phyloP scores from a whole-genome alignment of 2,888 invertebrate genomes.

The Asteroscopus sphinx region DNA sequence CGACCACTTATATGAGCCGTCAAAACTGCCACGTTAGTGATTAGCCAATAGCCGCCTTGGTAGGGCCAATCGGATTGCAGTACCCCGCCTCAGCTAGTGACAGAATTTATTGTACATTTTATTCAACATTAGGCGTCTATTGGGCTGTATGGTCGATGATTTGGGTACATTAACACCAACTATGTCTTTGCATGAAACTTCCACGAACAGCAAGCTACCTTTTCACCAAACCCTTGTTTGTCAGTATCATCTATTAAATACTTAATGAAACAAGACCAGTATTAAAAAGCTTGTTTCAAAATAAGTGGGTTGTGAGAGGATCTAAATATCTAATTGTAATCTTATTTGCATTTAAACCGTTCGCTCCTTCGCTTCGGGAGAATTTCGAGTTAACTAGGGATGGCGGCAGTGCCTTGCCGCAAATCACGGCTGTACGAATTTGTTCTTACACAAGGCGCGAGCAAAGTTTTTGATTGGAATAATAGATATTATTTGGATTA shows the following conservation, averaged over 20 bases:
- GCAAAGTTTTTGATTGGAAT: constrained; percentile 58
- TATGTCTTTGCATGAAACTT: neutral
- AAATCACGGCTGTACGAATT: constrained; percentile 62
- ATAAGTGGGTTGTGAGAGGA: constrained; percentile 70
- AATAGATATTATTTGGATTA: constrained; percentile 55
- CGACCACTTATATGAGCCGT: too few relatives aligned
- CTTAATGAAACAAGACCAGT: constrained; percentile 67
- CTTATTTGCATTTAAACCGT: constrained; percentile 78
- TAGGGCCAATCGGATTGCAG: too few relatives aligned
- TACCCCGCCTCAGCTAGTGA: too few relatives aligned
- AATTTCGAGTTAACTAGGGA: constrained; percentile 63
- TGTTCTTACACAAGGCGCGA: constrained; percentile 50
- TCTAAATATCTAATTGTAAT: constrained; percentile 79
- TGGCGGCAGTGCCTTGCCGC: constrained; percentile 47
- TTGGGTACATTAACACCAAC: neutral
- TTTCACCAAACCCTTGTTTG: constrained; percentile 43
- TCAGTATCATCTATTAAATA: constrained; percentile 59
- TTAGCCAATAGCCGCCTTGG: too few relatives aligned
- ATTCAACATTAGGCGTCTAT: too few relatives aligned
- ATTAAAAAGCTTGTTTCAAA: constrained; percentile 71
- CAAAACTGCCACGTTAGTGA: too few relatives aligned
- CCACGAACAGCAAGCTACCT: constrained; percentile 13
- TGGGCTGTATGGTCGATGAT: too few relatives aligned
- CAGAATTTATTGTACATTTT: too few relatives aligned
- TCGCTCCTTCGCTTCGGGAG: constrained; percentile 62